Evolutionary conservation across 2,113 vertebrate genomes (phyloP), one percentile per base, ranked within the genome.

Genomic region (Pandion haliaetus): DNA sequence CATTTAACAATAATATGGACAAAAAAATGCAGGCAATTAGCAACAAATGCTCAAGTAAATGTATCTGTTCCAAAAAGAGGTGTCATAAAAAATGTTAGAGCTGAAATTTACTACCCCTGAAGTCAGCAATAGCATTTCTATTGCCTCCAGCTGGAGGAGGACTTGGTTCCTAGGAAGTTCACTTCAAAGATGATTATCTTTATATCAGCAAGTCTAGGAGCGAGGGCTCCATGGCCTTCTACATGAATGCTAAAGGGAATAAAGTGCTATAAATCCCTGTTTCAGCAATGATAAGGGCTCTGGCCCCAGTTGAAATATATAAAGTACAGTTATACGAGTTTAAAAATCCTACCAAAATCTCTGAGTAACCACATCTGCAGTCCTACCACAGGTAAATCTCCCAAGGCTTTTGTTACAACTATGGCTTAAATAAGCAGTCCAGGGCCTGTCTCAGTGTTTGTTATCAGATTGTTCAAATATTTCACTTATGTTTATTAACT

Each of bases 81-180:
- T 95, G 88, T 86, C 94, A 91, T 86, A 50, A 93, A 92, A 88
- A 85, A 61, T 47, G 17, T 57, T n/a, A 79, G 59, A 69, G 14
- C 34, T 76, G n/a, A 87, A 77, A 95, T 95, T 93, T 96, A 95
- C 45, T 87, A 8, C 81, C 62, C 19, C 49, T 73, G 36, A 89
- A 95, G 83, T 52, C 87, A 90, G 50, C 55, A 65, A 24, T 50
- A 77, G 82, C 58, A 73, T 80, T 96, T 87, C 89, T 81, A 80
- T 62, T 86, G 86, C 94, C 84, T 92, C 72, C 57, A 92, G 73
- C 86, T 57, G 89, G 86, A 94, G 86, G 88, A 96, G 94, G 88
- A 91, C 58, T 62, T 85, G 78, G 94, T 89, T 96, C 89, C 93
- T 91, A 92, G 91, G 88, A 97, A 97, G 91, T 95, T 95, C 74